Base-by-base conservation (phyloP, 2,113 vertebrate genomes). In the Proteles cristata region DNA sequence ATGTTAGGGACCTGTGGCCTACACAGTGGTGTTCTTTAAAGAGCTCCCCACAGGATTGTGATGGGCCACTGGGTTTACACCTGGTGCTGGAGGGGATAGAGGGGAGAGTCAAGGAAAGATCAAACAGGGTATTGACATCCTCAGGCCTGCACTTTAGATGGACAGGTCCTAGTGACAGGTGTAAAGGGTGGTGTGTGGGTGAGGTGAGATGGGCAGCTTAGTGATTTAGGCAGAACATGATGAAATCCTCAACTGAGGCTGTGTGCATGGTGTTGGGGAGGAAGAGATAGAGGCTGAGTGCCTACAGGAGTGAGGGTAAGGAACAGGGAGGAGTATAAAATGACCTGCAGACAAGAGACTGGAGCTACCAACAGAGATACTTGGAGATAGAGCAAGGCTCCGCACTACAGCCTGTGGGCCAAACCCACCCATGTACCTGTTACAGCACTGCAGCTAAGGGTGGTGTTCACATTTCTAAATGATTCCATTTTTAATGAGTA, bases 181-280 rank as follows among this genome's bases (percentile, higher is more conserved):
- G 23, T 76, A 35, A 65, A 61, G 11, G 8, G 11, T 69, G 66
- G 33, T 45, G 55, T 7, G 1, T 23, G 45, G 58, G 14, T 71
- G 21, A 65, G 43, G 84, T 14, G 7, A 69, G 28, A 61, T 83
- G 35, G 74, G 45, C 53, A 82, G 33, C 11, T 94, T 73, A 76
- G 2, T 74, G 63, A 79, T 43, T 94, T 74, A 63, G 65, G 33
- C 55, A 84, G 73, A 66, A 85, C 11, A 0, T 33, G 53, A 55
- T 77, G 50, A 53, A 71, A 61, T 61, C 35, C 39, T 74, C 5
- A 85, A 48, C 4, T 5, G 17, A 45, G 50, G 26, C 12, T 3
- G 3, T 82, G 3, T 63, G 7, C 1, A 0, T 31, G 5, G 31
- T 4, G 1, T 12, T 53, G 53, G 4, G 82, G 66, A 88, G 48